These are phyloP conservation scores for Zoanthus sociatus DNA, from an alignment of 92 coral and sea anemone species.

Conservation along the genomic window DNA sequence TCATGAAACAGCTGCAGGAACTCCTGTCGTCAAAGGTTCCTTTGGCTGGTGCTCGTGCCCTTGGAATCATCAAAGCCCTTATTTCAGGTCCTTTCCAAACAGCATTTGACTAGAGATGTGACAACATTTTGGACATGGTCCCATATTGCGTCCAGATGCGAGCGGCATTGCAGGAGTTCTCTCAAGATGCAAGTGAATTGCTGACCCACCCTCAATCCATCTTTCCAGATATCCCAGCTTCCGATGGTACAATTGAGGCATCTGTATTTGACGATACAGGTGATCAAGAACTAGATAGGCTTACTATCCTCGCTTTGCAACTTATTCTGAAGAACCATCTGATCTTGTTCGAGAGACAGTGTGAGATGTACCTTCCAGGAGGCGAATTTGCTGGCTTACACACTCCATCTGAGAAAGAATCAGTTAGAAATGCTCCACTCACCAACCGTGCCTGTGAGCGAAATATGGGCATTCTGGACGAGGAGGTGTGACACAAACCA, in stretches of 20 bases:
- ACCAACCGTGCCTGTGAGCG: conserved; percentile 28
- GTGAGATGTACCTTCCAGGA: conserved; percentile 19
- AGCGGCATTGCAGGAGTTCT: conserved; percentile 23
- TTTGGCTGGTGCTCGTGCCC: conserved; percentile 35
- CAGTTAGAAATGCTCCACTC: conserved; percentile 13
- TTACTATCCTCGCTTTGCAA: neutral
- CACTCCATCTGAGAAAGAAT: conserved; percentile 10
- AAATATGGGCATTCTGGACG: conserved; percentile 18
- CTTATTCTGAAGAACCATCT: conserved; percentile 9
- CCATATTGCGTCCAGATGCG: conserved; percentile 18
- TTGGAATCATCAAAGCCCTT: conserved; percentile 28
- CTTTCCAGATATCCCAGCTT: conserved; percentile 1
- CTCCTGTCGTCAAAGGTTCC: conserved; percentile 23
- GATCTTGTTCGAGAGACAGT: conserved; percentile 28
- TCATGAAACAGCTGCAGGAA: conserved; percentile 26
- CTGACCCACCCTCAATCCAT: conserved; percentile 21
- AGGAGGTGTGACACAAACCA: neutral
- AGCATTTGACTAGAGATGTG: conserved; percentile 26
- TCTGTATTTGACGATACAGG: conserved; percentile 5
- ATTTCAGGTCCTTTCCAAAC: conserved; percentile 27
- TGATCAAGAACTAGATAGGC: conserved; percentile 28
- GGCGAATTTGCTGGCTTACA: conserved; percentile 15
- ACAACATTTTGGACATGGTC: conserved; percentile 18
- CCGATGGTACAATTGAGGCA: conserved; percentile 1
- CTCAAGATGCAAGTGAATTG: conserved; percentile 15